These are phyloP conservation scores for Apamea crenata DNA, from an alignment of 2,888 invertebrate species.

Conservation along the genomic window DNA sequence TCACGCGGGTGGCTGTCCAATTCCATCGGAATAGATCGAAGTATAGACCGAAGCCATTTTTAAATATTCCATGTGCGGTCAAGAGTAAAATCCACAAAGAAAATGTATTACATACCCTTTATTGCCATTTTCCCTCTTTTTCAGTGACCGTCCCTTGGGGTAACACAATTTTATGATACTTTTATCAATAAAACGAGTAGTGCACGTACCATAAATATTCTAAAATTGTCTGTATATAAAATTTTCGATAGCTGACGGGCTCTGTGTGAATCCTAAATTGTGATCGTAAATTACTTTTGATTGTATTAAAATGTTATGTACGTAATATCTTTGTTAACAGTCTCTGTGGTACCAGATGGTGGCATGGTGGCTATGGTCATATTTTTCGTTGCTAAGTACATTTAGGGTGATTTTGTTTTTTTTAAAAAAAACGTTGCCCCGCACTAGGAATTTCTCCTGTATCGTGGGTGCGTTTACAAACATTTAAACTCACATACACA, in stretches of 20 bases:
- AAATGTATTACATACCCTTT: slow-evolving; percentile 89
- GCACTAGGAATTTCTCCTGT: too few relatives aligned
- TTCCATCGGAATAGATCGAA: slow-evolving; percentile 79
- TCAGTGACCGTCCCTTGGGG: slow-evolving; percentile 70
- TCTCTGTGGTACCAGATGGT: slow-evolving; percentile 13
- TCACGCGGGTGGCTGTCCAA: slow-evolving; percentile 85
- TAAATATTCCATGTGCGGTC: slow-evolving; percentile 90
- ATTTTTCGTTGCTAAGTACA: not conserved
- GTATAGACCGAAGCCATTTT: slow-evolving; percentile 83
- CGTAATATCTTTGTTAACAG: slow-evolving; percentile 21
- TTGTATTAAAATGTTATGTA: slow-evolving; percentile 20
- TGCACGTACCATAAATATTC: slow-evolving; percentile 64
- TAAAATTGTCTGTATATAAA: slow-evolving; percentile 49
- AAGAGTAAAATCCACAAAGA: slow-evolving; percentile 89
- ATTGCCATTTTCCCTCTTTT: slow-evolving; percentile 85
- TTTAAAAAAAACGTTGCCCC: too few relatives aligned
- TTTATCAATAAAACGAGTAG: slow-evolving; percentile 78
- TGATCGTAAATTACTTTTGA: slow-evolving; percentile 29
- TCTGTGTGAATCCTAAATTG: slow-evolving; percentile 46
- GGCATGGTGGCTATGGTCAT: not conserved
- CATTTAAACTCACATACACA: too few relatives aligned
- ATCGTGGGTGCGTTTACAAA: too few relatives aligned
- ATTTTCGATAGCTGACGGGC: slow-evolving; percentile 44
- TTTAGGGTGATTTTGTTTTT: not conserved
- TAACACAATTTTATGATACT: slow-evolving; percentile 80